Evolutionary conservation across 2,113 vertebrate species (phyloP).

Genomic region (Lampris incognitus): DNA sequence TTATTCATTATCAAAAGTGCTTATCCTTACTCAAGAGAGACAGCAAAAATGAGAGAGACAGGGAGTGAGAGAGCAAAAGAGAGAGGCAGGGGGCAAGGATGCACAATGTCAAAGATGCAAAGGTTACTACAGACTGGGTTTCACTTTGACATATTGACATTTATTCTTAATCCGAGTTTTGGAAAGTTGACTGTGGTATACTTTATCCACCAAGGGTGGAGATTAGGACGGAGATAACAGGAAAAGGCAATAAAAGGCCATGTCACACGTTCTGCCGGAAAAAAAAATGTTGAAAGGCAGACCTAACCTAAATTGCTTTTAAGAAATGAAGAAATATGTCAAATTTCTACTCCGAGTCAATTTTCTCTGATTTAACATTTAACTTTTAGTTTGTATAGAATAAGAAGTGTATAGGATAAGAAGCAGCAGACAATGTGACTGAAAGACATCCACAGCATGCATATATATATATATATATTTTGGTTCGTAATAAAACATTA

Average conservation of each 20-base stretch:
- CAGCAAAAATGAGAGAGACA: background rate
- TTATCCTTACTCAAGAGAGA: too few species aligned
- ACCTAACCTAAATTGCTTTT: background rate
- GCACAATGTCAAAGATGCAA: background rate
- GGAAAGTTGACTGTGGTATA: conserved; percentile 24
- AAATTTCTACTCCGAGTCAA: too few species aligned
- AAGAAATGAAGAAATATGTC: background rate
- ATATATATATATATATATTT: too few species aligned
- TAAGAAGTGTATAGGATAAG: too few species aligned
- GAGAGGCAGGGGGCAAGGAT: background rate
- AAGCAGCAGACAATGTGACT: too few species aligned
- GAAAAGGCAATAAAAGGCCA: conserved; percentile 37
- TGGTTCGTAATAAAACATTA: too few species aligned
- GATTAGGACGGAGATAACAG: conserved; percentile 18
- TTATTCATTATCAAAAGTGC: too few species aligned
- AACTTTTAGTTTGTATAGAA: too few species aligned
- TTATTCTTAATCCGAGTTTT: conserved; percentile 26
- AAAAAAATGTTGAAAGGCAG: conserved; percentile 3
- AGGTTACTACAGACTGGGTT: background rate
- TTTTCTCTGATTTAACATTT: too few species aligned
- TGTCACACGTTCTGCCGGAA: conserved; percentile 18
- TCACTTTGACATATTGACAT: background rate
- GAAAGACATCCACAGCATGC: too few species aligned
- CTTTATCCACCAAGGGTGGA: conserved; percentile 12
- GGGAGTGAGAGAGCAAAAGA: background rate